phyloP scores from a whole-genome alignment of 1,140 invertebrate species.

The Dinoponera quadriceps region DNA sequence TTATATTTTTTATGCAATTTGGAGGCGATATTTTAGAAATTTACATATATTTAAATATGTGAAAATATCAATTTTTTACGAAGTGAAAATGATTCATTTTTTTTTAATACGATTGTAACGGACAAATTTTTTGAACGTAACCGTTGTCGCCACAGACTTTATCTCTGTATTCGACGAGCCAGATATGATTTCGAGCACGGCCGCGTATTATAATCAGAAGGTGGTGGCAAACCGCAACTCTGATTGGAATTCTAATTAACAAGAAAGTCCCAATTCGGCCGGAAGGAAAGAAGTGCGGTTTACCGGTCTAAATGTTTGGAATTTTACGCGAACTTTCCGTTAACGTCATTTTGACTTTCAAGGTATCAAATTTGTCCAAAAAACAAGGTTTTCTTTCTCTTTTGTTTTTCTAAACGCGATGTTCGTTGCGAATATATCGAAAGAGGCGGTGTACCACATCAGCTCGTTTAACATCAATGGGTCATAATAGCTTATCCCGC shows the following conservation, averaged over 20 bases:
- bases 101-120: background rate
- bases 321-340: background rate
- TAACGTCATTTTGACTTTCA: background rate
- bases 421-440: background rate
- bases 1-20: background rate
- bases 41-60: background rate
- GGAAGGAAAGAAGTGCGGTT: slow-evolving; percentile 64
- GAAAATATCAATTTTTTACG: background rate
- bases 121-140: background rate
- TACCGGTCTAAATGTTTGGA: background rate
- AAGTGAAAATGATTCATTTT: background rate
- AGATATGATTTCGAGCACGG: background rate
- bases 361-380: too few relatives aligned
- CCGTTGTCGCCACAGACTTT: background rate
- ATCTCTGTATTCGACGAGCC: background rate
- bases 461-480: background rate
- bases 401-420: background rate
- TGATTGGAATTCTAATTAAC: slow-evolving; percentile 49
- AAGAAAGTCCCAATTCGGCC: slow-evolving; percentile 48
- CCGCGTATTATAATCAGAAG: background rate
- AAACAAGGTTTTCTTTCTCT: too few relatives aligned
- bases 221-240: slow-evolving; percentile 51
- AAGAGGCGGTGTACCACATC: background rate
- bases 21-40: background rate
- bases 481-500: background rate